A percentile compares a stretch with the other conserved stretches of the same genome.
Evolutionary conservation across 1,140 invertebrate species (phyloP).

Genomic region (Listronotus bonariensis): DNA sequence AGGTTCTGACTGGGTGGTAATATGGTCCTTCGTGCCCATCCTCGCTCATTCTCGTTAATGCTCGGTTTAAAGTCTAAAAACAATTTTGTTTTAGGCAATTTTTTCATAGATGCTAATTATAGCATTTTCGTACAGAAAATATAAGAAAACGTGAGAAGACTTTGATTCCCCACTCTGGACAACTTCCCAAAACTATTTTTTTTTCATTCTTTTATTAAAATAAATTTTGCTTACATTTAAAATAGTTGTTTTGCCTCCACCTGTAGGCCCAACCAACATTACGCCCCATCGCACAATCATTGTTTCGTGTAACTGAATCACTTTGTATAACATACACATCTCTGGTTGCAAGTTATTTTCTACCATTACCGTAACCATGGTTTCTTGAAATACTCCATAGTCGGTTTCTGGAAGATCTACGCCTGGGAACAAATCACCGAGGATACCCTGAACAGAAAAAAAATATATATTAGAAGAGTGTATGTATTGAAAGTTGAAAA

Average conservation of each 20-base stretch:
- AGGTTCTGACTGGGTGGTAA: constrained; percentile 68
- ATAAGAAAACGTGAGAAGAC: too few relatives aligned
- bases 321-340: constrained; percentile 72
- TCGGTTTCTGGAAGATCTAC: constrained; percentile 77
- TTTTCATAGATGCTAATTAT: too few relatives aligned
- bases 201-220: too few relatives aligned
- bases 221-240: constrained; percentile 60
- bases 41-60: constrained; percentile 65
- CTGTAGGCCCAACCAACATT: constrained; percentile 90
- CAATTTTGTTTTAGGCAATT: not conserved
- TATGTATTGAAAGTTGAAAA: too few relatives aligned
- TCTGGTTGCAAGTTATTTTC: constrained; percentile 66
- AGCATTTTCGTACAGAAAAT: too few relatives aligned
- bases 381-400: constrained; percentile 72
- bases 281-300: constrained; percentile 92
- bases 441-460: constrained; percentile 68
- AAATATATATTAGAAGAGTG: not conserved
- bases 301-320: constrained; percentile 86
- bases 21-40: constrained; percentile 61
- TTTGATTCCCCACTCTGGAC: too few relatives aligned
- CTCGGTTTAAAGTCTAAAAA: constrained; percentile 67
- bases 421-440: constrained; percentile 88
- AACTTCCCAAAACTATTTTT: too few relatives aligned
- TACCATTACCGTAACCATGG: constrained; percentile 61
- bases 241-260: constrained; percentile 78